phyloP scores from a whole-genome alignment of 1,140 invertebrate species.

The Chrysopa pallens region DNA sequence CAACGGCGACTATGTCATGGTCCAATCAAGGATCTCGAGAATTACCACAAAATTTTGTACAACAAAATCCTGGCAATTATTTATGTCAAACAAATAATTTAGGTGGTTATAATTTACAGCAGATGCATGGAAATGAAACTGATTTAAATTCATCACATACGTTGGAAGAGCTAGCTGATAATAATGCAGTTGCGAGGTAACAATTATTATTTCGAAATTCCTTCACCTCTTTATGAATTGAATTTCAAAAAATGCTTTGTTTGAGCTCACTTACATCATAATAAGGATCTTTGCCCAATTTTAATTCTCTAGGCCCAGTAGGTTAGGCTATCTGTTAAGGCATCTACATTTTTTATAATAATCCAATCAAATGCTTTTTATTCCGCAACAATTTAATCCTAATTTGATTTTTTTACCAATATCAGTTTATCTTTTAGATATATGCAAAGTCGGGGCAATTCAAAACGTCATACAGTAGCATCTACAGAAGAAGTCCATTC shows the following conservation, averaged over 20 bases:
- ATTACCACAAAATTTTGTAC: not conserved
- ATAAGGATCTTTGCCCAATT: too few species aligned
- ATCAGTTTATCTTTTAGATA: slow-evolving; percentile 31
- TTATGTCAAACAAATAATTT: not conserved
- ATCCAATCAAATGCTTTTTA: too few species aligned
- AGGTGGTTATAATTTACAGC: not conserved
- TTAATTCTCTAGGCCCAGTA: too few species aligned
- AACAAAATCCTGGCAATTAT: not conserved
- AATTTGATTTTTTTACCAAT: slow-evolving; percentile 3
- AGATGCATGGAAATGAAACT: not conserved
- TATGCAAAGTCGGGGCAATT: slow-evolving; percentile 48
- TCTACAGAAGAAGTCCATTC: slow-evolving; percentile 40
- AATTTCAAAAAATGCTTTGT: too few species aligned
- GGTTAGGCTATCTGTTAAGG: too few species aligned
- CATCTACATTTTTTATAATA: too few species aligned
- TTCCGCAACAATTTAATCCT: too few species aligned
- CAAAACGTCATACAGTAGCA: slow-evolving; percentile 46
- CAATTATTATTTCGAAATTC: too few species aligned
- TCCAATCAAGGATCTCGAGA: not conserved
- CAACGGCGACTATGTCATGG: slow-evolving; percentile 11
- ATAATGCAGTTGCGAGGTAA: slow-evolving; percentile 28
- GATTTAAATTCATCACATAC: not conserved
- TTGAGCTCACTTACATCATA: too few species aligned
- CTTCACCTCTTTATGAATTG: too few species aligned
- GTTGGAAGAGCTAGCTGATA: slow-evolving; percentile 27